Evolutionary conservation across 1,140 invertebrate genomes (phyloP).

Genomic region (Goniozus legneri): DNA sequence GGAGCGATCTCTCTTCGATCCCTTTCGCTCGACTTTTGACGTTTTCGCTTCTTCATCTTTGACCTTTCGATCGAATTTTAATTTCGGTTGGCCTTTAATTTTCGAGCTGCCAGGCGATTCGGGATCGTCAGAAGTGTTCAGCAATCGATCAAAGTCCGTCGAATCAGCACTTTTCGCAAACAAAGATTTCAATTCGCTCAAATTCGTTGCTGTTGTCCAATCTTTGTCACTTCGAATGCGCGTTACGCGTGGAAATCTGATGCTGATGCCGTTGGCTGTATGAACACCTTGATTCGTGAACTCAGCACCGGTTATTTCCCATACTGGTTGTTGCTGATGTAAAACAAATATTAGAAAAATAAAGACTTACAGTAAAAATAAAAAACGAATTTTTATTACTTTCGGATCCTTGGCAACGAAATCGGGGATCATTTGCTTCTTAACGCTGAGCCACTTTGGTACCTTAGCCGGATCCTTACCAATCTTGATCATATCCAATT

Average conservation of each 20-base stretch:
- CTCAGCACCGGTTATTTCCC: conserved; percentile 93
- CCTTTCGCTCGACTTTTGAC: not conserved
- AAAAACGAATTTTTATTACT: conserved; percentile 30
- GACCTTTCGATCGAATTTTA: not conserved
- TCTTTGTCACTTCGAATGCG: conserved; percentile 79
- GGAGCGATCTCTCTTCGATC: no score
- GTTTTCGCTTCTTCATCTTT: conserved; percentile 5
- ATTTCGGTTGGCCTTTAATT: not conserved
- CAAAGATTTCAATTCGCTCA: conserved; percentile 67
- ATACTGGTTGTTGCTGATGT: conserved; percentile 72
- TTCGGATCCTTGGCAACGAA: conserved; percentile 82
- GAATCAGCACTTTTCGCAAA: conserved; percentile 67
- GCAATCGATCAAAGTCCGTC: conserved; percentile 62
- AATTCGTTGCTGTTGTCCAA: conserved; percentile 77
- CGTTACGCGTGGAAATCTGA: conserved; percentile 87
- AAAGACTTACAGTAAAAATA: not conserved
- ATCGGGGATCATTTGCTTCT: conserved; percentile 82
- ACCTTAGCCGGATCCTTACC: conserved; percentile 67
- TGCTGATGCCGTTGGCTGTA: conserved; percentile 87
- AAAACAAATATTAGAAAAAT: not conserved
- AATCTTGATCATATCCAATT: conserved; percentile 80
- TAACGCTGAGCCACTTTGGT: conserved; percentile 80
- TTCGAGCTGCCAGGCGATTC: conserved; percentile 6
- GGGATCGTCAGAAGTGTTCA: no score
- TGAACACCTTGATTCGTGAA: conserved; percentile 84